Evolutionary conservation across 2,888 invertebrate species (phyloP).

Genomic region (Ecliptopera silaceata): DNA sequence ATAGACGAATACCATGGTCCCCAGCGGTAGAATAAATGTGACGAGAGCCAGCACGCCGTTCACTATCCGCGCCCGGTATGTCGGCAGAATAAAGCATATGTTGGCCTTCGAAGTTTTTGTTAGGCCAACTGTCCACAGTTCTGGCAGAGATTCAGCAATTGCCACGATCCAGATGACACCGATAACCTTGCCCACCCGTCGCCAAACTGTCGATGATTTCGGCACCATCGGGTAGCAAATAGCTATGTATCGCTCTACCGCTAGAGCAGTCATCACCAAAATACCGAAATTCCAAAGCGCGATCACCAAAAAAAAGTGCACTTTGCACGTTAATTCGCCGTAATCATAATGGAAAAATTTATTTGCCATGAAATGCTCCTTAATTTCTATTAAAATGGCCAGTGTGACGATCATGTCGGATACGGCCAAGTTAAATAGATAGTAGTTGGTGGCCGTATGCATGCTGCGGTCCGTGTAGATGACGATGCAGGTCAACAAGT

Average conservation of each 20-base stretch:
- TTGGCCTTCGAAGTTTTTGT: slow-evolving; percentile 45
- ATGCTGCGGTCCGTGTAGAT: slow-evolving; percentile 64
- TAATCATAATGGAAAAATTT: slow-evolving; percentile 42
- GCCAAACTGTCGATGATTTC: slow-evolving; percentile 48
- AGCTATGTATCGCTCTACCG: slow-evolving; percentile 61
- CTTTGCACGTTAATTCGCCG: slow-evolving; percentile 50
- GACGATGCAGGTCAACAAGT: slow-evolving; percentile 69
- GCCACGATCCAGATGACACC: slow-evolving; percentile 54
- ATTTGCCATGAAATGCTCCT: slow-evolving; percentile 39
- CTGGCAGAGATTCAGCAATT: slow-evolving; percentile 52
- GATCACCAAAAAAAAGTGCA: slow-evolving; percentile 54
- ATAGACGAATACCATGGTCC: slow-evolving; percentile 59
- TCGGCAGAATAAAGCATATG: slow-evolving; percentile 54
- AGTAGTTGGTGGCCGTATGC: slow-evolving; percentile 71
- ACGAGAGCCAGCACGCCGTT: slow-evolving; percentile 54
- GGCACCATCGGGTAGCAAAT: slow-evolving; percentile 57
- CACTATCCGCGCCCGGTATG: slow-evolving; percentile 46
- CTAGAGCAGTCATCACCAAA: slow-evolving; percentile 58
- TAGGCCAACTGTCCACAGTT: slow-evolving; percentile 52
- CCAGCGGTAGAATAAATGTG: slow-evolving; percentile 56
- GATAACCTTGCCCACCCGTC: slow-evolving; percentile 56
- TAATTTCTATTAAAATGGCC: slow-evolving; percentile 55
- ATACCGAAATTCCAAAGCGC: slow-evolving; percentile 60
- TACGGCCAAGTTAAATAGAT: slow-evolving; percentile 67
- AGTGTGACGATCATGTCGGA: slow-evolving; percentile 65